phyloP scores from a whole-genome alignment of 2,113 vertebrate species.

The Syrrhaptes paradoxus region DNA sequence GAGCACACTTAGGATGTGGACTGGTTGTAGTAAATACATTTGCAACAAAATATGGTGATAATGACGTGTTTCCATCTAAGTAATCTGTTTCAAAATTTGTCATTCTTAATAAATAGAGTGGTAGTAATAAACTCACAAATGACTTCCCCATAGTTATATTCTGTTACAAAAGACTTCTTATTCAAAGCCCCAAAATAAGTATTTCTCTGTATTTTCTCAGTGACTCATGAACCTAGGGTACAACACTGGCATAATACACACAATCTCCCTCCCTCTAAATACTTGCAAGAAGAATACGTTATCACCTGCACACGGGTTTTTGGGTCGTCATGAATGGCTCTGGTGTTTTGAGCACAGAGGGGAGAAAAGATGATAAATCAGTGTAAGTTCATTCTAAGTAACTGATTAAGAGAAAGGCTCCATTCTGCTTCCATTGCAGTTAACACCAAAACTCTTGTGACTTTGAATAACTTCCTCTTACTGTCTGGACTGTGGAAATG shows the following conservation, averaged over 20 bases:
- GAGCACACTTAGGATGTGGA: not conserved
- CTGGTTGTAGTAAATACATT: not conserved
- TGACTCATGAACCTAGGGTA: not conserved
- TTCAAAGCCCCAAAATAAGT: not conserved
- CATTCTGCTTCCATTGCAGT: not conserved
- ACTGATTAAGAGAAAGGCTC: not conserved
- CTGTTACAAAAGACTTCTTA: not conserved
- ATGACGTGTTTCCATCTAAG: not conserved
- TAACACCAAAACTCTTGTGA: not conserved
- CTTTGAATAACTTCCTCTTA: constrained; percentile 6
- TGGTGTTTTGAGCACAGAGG: not conserved
- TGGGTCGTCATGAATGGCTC: not conserved
- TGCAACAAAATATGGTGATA: not conserved
- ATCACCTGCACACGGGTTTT: not conserved
- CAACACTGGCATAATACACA: not conserved
- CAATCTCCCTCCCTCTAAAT: not conserved
- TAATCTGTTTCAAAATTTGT: not conserved
- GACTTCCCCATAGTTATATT: not conserved
- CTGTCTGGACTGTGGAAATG: not conserved
- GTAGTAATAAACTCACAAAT: not conserved
- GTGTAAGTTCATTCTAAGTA: not conserved
- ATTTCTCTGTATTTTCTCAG: not conserved
- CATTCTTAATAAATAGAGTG: not conserved
- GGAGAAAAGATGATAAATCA: not conserved
- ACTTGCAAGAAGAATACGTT: not conserved